Base-by-base conservation (phyloP, 2,888 invertebrate species). In the Drosophila sordidula region DNA sequence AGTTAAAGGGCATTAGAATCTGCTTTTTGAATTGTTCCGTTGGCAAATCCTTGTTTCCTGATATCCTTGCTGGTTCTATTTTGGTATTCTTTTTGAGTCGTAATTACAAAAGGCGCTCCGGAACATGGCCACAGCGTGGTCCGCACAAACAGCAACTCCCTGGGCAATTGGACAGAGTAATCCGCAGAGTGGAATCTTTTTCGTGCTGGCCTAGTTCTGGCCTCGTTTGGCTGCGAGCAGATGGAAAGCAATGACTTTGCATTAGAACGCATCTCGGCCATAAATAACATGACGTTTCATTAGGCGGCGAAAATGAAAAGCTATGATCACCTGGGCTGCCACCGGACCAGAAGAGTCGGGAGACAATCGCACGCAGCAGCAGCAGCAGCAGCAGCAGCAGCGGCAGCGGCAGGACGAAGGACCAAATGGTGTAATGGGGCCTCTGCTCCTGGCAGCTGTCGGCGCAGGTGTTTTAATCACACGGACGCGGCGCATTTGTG, bases 211-310 rank as follows among this genome's bases (percentile, higher is more conserved):
- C 77, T 39, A 54, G 39, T 63, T 51, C 29, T 25, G 16, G 9
- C 34, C 34, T 12, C 12, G 34, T 34, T 26, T 8, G 39, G 14
- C 25, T 3, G 45, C 14, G 38, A 32, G 50, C 66, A 70, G 66
- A 88, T 83, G 89, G 80, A 71, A 58, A 70, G 87, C 65, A 88
- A 83, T 83, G 87, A 52, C 54, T 88, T 88, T 88, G 77, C 83
- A 88, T 89, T 89, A 83, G 87, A 70, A 62, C 87, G 68, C 84
- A 86, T 55, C 77, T 69, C 42, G 56, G 80, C 62, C 84, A 83
- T 83, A 83, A 83, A 83, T 83, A 87, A 83, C 83, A 89, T 83
- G 83, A 83, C 89, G 74, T 83, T 89, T 83, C 83, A 83, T 83
- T 83, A 83, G 83, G 70, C 80, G 46, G 42, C 50, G 32, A 39